Base-by-base conservation (phyloP, 1,140 invertebrate species). In the Rhynchophorus ferrugineus region DNA sequence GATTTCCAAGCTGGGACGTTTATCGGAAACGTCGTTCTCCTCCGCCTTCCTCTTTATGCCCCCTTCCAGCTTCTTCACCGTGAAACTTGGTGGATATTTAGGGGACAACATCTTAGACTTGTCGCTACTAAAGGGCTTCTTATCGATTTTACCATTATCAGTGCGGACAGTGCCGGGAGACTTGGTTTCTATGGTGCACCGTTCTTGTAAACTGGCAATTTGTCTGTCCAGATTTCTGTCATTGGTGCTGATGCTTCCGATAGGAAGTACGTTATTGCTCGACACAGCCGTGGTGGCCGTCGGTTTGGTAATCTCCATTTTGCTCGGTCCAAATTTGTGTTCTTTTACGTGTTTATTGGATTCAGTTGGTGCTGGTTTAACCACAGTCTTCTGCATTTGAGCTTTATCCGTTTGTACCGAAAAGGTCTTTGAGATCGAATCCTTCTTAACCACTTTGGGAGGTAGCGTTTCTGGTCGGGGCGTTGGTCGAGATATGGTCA, bases 1-100 rank as follows among this genome's bases (percentile, higher is more conserved):
- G 9, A 68, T 69, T 56, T 69, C 68, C 13, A 69, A 53, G 53
- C 62, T 67, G n/a, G 67, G 67, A 18, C 66, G 20, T 43, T 69
- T 68, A 52, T 68, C 65, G 2, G 19, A 35, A 11, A 18, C 34
- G 1, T 58, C 46, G 29, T 44, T 42, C 13, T 49, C 42, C 13
- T 68, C 66, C 2, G 42, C 24, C 53, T 63, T 66, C 18, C 64
- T 49, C 49, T 68, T 68, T 2, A 51, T 44, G 14, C 62, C 64
- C 29, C 42, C 56, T 50, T 69, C 68, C 8, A 69, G 56, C 59
- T 69, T 69, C 33, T 65, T 67, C 0, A 69, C 68, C 0, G 68
- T 69, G 33, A 69, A 69, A 17, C 67, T 65, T 2, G 64, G 46
- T 0, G 62, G 62, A 48, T 67, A 69, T 21, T 61, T 58, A 14